phyloP scores from a whole-genome alignment of 2,888 invertebrate species.

The Plebejus argus region DNA sequence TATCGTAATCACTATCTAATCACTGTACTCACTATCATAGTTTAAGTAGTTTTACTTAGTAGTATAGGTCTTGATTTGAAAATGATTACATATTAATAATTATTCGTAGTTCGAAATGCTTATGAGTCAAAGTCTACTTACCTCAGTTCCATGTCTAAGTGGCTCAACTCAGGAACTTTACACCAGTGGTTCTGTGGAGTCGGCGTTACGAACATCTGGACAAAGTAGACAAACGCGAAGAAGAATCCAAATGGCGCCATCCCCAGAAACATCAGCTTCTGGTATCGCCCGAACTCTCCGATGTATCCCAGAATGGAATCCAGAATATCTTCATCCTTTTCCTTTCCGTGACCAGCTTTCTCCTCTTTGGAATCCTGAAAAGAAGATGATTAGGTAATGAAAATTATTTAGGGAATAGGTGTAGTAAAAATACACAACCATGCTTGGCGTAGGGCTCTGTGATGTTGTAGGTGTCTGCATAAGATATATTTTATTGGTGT shows the following conservation, averaged over 20 bases:
- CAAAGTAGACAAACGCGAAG: slow-evolving; percentile 54
- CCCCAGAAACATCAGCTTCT: slow-evolving; percentile 49
- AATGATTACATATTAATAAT: no score
- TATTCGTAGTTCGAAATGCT: no score
- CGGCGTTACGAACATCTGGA: slow-evolving; percentile 57
- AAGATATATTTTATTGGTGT: neutral
- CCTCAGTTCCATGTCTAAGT: slow-evolving; percentile 51
- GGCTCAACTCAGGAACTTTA: slow-evolving; percentile 53
- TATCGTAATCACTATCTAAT: no score
- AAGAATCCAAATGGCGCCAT: slow-evolving; percentile 53
- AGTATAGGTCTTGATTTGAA: no score
- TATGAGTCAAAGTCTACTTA: slow-evolving; percentile 33
- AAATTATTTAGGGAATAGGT: neutral
- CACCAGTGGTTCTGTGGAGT: slow-evolving; percentile 61
- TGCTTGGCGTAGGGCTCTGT: neutral
- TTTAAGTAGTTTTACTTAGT: no score
- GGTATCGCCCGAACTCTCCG: slow-evolving; percentile 50
- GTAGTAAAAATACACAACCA: neutral
- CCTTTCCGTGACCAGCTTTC: neutral
- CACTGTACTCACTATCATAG: no score
- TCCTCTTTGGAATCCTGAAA: slow-evolving; percentile 32
- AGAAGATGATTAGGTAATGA: neutral
- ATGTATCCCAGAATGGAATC: slow-evolving; percentile 27
- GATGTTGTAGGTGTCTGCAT: neutral
- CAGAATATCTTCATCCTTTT: slow-evolving; percentile 29